phyloP scores from a whole-genome alignment of 1,140 invertebrate species.

The Diorhabda elongata region DNA sequence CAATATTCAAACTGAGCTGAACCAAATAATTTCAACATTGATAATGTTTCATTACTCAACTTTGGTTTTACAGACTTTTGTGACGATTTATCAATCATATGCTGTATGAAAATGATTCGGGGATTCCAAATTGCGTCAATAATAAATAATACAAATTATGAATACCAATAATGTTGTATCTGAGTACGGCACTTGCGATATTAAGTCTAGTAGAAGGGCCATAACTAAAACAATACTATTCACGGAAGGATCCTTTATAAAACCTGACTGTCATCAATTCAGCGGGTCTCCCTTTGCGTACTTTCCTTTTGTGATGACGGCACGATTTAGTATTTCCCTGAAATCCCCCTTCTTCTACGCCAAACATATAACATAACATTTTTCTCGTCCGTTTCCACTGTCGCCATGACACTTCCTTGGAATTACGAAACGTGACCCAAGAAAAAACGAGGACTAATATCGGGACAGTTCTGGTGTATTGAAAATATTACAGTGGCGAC shows the following conservation, averaged over 20 bases:
- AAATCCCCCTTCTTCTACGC: background rate
- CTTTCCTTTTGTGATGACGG: background rate
- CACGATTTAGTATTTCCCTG: background rate
- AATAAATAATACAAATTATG: no score
- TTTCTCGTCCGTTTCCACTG: slow-evolving; percentile 1
- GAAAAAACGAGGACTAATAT: background rate
- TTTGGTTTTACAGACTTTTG: no score
- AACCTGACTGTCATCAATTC: background rate
- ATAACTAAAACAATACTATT: no score
- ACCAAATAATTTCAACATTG: no score
- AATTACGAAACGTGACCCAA: slow-evolving; percentile 2
- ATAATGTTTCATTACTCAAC: no score
- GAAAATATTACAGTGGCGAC: slow-evolving; percentile 2
- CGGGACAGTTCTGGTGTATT: slow-evolving; percentile 1
- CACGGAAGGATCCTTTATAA: background rate
- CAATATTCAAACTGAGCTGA: no score
- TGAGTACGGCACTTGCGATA: no score
- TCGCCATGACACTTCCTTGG: slow-evolving; percentile 1
- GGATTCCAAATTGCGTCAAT: no score
- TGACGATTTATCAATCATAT: no score
- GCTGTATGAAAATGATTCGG: no score
- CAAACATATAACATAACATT: slow-evolving; percentile 2
- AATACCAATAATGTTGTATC: no score
- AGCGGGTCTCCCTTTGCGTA: background rate
- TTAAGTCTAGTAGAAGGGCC: no score